Conservation (phyloP, 2,113 vertebrate genomes). For the Actenoides lindsayi region DNA sequence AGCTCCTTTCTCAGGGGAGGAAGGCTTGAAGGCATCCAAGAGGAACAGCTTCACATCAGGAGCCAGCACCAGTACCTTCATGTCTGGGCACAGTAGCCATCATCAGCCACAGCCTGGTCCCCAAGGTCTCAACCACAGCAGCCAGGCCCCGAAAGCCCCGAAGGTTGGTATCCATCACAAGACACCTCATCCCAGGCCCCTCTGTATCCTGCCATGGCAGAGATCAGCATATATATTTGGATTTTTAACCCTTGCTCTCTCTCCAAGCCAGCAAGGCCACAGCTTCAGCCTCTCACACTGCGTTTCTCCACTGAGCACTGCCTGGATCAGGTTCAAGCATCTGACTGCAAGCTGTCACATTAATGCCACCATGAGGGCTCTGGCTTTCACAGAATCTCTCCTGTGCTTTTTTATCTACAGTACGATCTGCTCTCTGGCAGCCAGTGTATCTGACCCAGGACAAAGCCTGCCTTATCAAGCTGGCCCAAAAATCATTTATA, state of each 20-base stretch:
- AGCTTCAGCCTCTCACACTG: background rate
- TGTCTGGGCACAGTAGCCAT: background rate
- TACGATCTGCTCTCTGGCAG: background rate
- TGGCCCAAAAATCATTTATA: background rate
- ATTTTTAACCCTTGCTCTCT: background rate
- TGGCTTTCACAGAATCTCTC: background rate
- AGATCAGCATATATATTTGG: background rate
- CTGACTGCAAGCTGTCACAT: background rate
- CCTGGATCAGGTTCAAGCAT: background rate
- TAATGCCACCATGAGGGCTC: background rate
- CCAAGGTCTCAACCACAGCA: background rate
- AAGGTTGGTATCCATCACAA: background rate
- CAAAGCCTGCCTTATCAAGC: background rate
- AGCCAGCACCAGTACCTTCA: background rate
- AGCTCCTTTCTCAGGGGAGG: constrained; percentile 9
- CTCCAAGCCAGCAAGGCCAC: background rate
- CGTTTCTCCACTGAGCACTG: background rate
- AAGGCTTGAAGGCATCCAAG: background rate
- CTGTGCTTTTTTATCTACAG: background rate
- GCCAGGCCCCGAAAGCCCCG: background rate
- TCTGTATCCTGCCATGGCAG: background rate
- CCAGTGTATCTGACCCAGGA: background rate
- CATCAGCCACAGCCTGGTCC: background rate
- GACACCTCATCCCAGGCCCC: background rate
- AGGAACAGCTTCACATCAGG: background rate